These are phyloP conservation scores for Chironomus tentans DNA, from an alignment of 2,888 invertebrate species.

Conservation along the genomic window DNA sequence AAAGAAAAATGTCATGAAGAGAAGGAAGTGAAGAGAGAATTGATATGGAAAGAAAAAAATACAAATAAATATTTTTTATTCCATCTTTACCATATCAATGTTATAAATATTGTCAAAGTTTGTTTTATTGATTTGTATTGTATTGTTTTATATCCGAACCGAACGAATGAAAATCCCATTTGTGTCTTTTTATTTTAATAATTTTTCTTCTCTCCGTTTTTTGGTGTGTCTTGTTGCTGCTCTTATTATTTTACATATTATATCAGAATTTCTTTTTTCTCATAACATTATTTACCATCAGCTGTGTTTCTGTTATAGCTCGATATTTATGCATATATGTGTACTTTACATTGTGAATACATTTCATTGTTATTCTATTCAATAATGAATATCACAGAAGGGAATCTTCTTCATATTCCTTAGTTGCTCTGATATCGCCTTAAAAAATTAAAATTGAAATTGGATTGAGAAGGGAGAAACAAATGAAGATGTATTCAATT, in stretches of 20 bases:
- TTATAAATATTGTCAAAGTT: neutral
- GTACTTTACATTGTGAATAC: neutral
- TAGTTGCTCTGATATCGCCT: neutral
- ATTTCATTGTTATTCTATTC: slow-evolving; percentile 1
- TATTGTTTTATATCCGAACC: neutral
- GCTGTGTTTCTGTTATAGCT: neutral
- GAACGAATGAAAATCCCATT: neutral
- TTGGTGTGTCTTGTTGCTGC: neutral
- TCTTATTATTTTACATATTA: neutral
- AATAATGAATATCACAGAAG: neutral
- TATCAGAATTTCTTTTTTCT: neutral
- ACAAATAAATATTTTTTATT: too few relatives aligned
- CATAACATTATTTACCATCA: neutral
- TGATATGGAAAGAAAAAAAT: too few relatives aligned
- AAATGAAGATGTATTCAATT: neutral
- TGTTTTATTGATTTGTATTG: neutral
- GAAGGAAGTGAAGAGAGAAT: too few relatives aligned
- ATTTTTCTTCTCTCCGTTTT: neutral
- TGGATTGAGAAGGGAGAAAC: neutral
- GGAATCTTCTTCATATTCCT: too few relatives aligned
- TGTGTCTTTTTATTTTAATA: neutral
- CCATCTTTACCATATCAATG: too few relatives aligned
- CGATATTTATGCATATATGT: neutral
- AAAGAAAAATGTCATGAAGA: too few relatives aligned
- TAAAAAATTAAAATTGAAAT: neutral